phyloP scores from a whole-genome alignment of 2,113 vertebrate genomes.

The Lycaon pictus region DNA sequence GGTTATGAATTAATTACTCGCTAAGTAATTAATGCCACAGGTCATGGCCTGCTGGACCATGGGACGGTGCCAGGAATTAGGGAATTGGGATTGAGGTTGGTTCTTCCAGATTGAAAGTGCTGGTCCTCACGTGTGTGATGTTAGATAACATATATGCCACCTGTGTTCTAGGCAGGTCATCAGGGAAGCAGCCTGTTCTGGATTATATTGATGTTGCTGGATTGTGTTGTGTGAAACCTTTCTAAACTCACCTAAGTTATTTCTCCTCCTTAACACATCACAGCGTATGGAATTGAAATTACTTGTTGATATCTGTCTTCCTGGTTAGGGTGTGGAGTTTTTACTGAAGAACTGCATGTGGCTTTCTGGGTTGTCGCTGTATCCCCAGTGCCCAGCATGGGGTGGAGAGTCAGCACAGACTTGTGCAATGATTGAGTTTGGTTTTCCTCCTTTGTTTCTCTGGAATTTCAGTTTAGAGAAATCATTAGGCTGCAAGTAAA shows the following conservation, averaged over 20 bases:
- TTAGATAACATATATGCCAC: not conserved
- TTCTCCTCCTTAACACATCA: not conserved
- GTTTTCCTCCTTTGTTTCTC: constrained; percentile 32
- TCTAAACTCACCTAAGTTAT: not conserved
- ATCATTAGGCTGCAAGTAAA: not conserved
- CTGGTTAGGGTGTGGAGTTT: not conserved
- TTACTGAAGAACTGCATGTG: not conserved
- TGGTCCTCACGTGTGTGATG: not conserved
- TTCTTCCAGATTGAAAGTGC: not conserved
- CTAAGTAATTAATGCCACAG: not conserved
- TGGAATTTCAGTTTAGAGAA: not conserved
- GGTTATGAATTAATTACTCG: not conserved
- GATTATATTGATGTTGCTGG: not conserved
- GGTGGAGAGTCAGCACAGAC: not conserved
- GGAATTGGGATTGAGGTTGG: not conserved
- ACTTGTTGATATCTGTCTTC: not conserved
- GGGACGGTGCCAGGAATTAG: constrained; percentile 57
- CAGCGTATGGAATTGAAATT: not conserved
- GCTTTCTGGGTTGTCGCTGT: not conserved
- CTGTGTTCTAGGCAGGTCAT: not conserved
- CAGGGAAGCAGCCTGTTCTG: not conserved
- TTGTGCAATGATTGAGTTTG: constrained; percentile 23
- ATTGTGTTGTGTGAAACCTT: not conserved
- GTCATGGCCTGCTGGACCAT: not conserved
- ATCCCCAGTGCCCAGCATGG: not conserved